Percentiles rank a stretch among this genome's conserved stretches.
These are phyloP conservation scores for Onthophagus sagittarius DNA, from an alignment of 2,888 invertebrate species.

Conservation along the genomic window DNA sequence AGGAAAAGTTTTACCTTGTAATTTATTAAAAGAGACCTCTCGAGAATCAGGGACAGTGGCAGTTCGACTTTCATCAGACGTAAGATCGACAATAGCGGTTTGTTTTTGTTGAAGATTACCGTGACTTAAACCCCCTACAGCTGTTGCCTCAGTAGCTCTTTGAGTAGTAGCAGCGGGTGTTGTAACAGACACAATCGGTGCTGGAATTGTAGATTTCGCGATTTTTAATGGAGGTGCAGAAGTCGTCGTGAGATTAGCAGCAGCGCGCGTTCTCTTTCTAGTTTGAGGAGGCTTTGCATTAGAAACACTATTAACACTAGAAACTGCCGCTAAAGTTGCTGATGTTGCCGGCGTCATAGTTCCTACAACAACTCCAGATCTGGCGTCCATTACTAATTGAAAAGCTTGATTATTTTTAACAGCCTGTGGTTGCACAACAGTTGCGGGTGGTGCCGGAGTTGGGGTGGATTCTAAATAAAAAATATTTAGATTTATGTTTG, in stretches of 20 bases:
- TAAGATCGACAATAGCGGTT: constrained; percentile 58
- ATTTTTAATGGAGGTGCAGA: constrained; percentile 24
- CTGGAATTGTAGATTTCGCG: constrained; percentile 14
- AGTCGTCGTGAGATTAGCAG: constrained; percentile 16
- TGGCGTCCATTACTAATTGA: constrained; percentile 54
- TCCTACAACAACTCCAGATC: constrained; percentile 49
- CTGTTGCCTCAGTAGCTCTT: constrained; percentile 67
- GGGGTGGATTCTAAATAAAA: constrained; percentile 12
- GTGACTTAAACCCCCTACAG: constrained; percentile 68
- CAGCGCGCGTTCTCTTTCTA: constrained; percentile 19
- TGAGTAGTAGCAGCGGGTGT: constrained; percentile 34
- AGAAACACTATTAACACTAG: not conserved
- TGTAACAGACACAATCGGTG: constrained; percentile 22
- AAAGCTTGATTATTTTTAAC: constrained; percentile 32
- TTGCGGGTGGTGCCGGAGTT: not conserved
- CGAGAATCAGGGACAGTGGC: constrained; percentile 62
- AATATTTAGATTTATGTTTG: constrained; percentile 20
- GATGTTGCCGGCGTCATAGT: constrained; percentile 38
- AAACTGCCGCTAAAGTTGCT: constrained; percentile 12
- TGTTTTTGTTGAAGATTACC: constrained; percentile 43
- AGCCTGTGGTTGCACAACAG: constrained; percentile 18
- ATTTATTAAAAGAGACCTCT: constrained; percentile 73
- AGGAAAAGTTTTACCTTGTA: constrained; percentile 80
- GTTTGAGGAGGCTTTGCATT: constrained; percentile 11
- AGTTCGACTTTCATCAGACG: constrained; percentile 55